phyloP scores from a whole-genome alignment of 2,797 vertebrate genomes.

The Sebastes nivosus region DNA sequence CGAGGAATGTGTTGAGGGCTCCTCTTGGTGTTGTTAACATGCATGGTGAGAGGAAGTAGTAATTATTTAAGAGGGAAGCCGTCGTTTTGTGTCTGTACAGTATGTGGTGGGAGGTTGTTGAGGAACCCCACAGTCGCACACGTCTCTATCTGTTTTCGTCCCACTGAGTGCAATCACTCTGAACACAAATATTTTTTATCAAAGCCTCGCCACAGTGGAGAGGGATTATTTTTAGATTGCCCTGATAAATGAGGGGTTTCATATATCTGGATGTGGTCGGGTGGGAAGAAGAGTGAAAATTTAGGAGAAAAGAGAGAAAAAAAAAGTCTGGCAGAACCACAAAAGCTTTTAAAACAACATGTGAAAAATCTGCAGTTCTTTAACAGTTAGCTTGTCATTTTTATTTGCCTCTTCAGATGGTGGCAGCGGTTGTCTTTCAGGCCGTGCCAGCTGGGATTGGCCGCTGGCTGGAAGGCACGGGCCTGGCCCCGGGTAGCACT shows the following conservation, averaged over 20 bases:
- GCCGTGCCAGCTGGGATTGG: constrained; percentile 79
- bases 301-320: constrained; percentile 35
- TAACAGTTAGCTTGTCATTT: constrained; percentile 86
- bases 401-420: constrained; percentile 84
- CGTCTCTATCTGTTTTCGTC: constrained; percentile 60
- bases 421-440: constrained; percentile 80
- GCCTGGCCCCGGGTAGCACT: constrained; percentile 80
- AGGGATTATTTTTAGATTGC: constrained; percentile 80
- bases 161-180: constrained; percentile 46
- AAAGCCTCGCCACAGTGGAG: constrained; percentile 55
- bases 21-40: constrained; percentile 49
- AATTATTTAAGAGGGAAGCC: constrained; percentile 47
- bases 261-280: constrained; percentile 80
- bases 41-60: constrained; percentile 38
- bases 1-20: constrained; percentile 38
- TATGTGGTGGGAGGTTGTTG: constrained; percentile 34
- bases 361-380: constrained; percentile 86
- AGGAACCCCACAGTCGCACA: constrained; percentile 37
- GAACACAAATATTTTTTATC: constrained; percentile 70
- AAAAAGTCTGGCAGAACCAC: constrained; percentile 66
- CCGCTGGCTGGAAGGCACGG: constrained; percentile 76
- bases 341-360: constrained; percentile 82
- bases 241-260: constrained; percentile 79
- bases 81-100: constrained; percentile 10
- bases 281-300: constrained; percentile 45